A percentile compares a stretch with the other conserved stretches of the same genome.
Evolutionary conservation across 2,797 vertebrate genomes (phyloP).

Genomic region (Sorex maritimensis): DNA sequence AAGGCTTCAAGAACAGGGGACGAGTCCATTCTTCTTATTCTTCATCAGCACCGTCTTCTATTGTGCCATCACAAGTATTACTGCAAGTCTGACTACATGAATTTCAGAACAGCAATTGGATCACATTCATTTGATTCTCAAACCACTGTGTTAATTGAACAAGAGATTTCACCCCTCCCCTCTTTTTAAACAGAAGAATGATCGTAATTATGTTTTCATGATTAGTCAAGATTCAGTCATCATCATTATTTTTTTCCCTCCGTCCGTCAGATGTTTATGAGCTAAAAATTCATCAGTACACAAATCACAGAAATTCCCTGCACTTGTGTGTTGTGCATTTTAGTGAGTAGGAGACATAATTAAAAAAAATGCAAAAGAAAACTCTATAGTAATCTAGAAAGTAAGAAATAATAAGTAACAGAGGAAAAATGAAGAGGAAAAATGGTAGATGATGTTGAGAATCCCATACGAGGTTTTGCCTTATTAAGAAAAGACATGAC

Average conservation of each 20-base stretch:
- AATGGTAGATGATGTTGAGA: not conserved
- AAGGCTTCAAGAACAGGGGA: not conserved
- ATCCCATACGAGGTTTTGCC: not conserved
- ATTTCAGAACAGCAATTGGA: not conserved
- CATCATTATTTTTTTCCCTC: not conserved
- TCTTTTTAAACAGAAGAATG: not conserved
- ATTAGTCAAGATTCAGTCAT: conserved; percentile 6
- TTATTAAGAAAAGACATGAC: not conserved
- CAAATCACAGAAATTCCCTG: not conserved
- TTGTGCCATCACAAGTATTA: not conserved
- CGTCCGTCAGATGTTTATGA: not conserved
- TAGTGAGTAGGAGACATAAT: not conserved
- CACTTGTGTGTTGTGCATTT: not conserved
- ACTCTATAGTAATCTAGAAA: not conserved
- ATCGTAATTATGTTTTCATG: not conserved
- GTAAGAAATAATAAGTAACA: not conserved
- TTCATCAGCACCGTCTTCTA: not conserved
- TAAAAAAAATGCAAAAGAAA: not conserved
- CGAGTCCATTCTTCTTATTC: not conserved
- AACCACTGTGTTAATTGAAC: not conserved
- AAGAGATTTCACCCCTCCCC: not conserved
- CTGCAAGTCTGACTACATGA: not conserved
- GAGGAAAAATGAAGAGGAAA: not conserved
- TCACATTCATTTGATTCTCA: conserved; percentile 6
- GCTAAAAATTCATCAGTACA: not conserved